phyloP scores from a whole-genome alignment of 64 coral and sea anemone species.

The Orbicella faveolata region DNA sequence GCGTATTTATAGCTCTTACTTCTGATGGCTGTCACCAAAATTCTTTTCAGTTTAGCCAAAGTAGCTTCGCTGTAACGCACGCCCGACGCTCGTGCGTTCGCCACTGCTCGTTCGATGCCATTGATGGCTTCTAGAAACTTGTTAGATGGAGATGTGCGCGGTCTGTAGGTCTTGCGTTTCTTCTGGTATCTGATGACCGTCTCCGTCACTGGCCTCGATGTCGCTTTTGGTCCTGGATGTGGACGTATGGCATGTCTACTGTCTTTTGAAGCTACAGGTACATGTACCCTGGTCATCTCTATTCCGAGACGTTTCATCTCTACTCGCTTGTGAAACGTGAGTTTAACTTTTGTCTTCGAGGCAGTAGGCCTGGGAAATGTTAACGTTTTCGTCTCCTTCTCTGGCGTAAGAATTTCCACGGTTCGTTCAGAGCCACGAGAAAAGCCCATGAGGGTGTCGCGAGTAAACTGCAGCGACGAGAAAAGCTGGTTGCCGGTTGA shows the following conservation, averaged over 20 bases:
- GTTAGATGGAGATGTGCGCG: constrained; percentile 57
- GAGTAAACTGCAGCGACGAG: constrained; percentile 45
- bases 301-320: no score
- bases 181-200: constrained; percentile 32
- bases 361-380: not conserved
- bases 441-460: constrained; percentile 58
- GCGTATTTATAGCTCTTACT: constrained; percentile 47
- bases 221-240: not conserved
- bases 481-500: not conserved
- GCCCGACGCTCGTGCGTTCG: constrained; percentile 39
- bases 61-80: not conserved
- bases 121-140: constrained; percentile 68
- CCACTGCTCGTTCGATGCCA: constrained; percentile 65
- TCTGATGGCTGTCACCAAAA: constrained; percentile 5
- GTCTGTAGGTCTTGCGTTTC: constrained; percentile 48
- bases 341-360: not conserved
- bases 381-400: constrained; percentile 6
- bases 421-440: constrained; percentile 36
- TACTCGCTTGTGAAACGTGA: no score
- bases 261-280: not conserved
- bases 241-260: no score
- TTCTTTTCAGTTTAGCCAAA: constrained; percentile 20
- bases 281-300: no score
- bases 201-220: not conserved
- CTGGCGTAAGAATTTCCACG: constrained; percentile 49